Base-by-base conservation (phyloP, 2,113 vertebrate genomes). In the Anoura caudifer region DNA sequence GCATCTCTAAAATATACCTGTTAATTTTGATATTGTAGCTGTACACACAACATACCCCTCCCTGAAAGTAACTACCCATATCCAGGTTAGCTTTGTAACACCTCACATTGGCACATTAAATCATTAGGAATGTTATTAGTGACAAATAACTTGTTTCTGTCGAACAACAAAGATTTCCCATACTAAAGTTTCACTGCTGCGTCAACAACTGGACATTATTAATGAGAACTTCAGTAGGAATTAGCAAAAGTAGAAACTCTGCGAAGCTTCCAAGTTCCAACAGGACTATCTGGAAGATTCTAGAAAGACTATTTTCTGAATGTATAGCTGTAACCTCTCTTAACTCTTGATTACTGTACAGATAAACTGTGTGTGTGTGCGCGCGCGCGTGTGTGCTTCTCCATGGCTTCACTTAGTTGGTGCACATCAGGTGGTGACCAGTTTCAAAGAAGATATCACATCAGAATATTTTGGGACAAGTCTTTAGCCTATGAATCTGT, bases 71-170 rank as follows among this genome's bases (percentile, higher is more conserved):
- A n/a, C 17, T 41, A 17, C 56, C 52, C 12, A 22, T 45, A 52
- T 22, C 85, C 77, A 88, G n/a, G 52, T 97, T 90, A 91, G 54
- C 90, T 97, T 84, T 87, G 45, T 54, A 96, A 95, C 28, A 20
- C 67, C n/a, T 95, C 54, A 14, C 61, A 91, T 77, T 81, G 80
- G 75, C 75, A 97, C 76, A 24, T 92, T 73, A 96, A 97, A 65
- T 47, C 90, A 88, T 94, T 97, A 83, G 50, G 73, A 97, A 98
- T 96, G 94, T 77, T 95, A 92, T 95, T 94, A 96, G 50, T 75
- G 47, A 80, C 88, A 95, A 95, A 87, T 81, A 47, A 63, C 72
- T 45, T 96, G 80, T 93, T 94, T 89, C 94, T 96, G 90, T 91
- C 96, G 97, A 95, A 89, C 38, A 97, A 89, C 0, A 0, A 95